Evolutionary conservation across 2,888 invertebrate genomes (phyloP).

Genomic region (Phoronis australis): DNA sequence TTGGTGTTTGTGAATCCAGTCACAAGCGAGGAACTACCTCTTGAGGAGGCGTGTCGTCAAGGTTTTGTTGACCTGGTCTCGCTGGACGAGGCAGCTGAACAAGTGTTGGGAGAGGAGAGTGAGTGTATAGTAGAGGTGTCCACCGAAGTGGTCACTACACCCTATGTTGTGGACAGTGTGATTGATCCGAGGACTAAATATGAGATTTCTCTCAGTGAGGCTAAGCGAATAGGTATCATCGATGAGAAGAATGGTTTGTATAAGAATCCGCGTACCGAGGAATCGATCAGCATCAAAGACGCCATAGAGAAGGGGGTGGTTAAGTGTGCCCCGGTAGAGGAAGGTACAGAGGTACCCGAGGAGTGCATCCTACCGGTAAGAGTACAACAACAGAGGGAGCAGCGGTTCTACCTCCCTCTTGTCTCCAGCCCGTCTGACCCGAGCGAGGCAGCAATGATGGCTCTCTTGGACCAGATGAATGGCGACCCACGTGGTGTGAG

Average conservation of each 20-base stretch:
- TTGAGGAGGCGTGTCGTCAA: conserved; percentile 45
- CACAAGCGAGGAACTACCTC: conserved; percentile 36
- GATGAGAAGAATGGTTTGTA: conserved; percentile 68
- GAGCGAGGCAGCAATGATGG: conserved; percentile 33
- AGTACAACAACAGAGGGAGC: too few species aligned
- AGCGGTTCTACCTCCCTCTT: too few species aligned
- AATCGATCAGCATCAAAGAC: conserved; percentile 62
- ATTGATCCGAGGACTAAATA: conserved; percentile 41
- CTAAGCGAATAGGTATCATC: conserved; percentile 69
- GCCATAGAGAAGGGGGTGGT: conserved; percentile 69
- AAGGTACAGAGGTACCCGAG: conserved; percentile 22
- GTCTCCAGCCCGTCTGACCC: too few species aligned
- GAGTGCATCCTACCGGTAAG: conserved; percentile 30
- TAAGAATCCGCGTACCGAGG: conserved; percentile 35
- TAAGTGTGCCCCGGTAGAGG: conserved; percentile 27
- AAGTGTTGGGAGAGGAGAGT: too few species aligned
- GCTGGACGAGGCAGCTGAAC: conserved; percentile 13
- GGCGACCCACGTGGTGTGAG: conserved; percentile 38
- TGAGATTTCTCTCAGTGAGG: conserved; percentile 66
- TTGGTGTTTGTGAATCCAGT: conserved; percentile 40
- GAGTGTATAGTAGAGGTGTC: too few species aligned
- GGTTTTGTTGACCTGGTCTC: conserved; percentile 40
- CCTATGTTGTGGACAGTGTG: conserved; percentile 32
- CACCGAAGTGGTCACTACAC: conserved; percentile 5
- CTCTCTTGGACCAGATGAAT: conserved; percentile 33